A percentile compares a stretch with the other conserved stretches of the same genome.
phyloP scores from a whole-genome alignment of 1,140 invertebrate species.

The Zaprionus kolodkinae region DNA sequence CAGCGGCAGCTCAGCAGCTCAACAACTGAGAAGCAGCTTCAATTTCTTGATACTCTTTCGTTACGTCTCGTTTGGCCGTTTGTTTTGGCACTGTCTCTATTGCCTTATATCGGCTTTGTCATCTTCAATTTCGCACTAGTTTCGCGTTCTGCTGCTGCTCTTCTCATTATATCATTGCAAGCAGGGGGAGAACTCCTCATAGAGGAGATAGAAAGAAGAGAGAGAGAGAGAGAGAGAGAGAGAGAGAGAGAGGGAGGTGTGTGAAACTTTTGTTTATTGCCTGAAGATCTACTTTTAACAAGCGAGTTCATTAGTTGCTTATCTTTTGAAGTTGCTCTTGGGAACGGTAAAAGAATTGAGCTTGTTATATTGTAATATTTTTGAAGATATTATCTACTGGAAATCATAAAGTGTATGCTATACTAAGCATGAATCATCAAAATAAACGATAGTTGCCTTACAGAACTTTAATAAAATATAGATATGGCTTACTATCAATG shows the following conservation, averaged over 20 bases:
- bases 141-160: slow-evolving; percentile 48
- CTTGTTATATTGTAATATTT: no score
- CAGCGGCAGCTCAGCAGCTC: slow-evolving; percentile 24
- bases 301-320: slow-evolving; percentile 49
- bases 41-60: slow-evolving; percentile 38
- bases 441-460: no score
- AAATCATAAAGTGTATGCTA: no score
- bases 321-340: not conserved
- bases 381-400: no score
- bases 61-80: slow-evolving; percentile 23
- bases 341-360: not conserved
- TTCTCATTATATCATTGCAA: slow-evolving; percentile 40
- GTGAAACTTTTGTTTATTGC: slow-evolving; percentile 28
- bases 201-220: not conserved
- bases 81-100: slow-evolving; percentile 48
- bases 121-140: slow-evolving; percentile 66
- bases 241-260: not conserved
- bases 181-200: not conserved
- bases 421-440: no score
- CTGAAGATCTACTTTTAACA: not conserved
- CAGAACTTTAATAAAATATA: no score
- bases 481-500: no score
- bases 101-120: slow-evolving; percentile 48
- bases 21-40: slow-evolving; percentile 6
- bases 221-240: not conserved